phyloP scores from a whole-genome alignment of 2,797 vertebrate genomes.

The Anguilla obscura region DNA sequence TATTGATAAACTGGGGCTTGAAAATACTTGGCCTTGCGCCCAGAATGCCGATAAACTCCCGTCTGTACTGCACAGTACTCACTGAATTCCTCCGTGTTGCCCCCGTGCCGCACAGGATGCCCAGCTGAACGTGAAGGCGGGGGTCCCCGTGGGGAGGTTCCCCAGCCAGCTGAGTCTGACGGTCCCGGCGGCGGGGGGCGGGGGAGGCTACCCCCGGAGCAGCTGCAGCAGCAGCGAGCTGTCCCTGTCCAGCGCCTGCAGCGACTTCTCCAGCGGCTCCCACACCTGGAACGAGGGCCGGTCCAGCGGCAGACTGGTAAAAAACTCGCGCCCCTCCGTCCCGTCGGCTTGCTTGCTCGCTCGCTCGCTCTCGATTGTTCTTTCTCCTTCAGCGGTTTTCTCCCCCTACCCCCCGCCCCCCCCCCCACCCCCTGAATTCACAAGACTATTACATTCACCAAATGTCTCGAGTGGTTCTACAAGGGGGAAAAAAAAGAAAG shows the following conservation, averaged over 20 bases:
- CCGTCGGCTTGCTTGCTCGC: neutral
- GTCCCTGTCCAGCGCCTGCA: slow-evolving; percentile 90
- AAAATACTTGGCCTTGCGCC: neutral
- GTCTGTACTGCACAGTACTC: neutral
- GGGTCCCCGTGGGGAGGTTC: slow-evolving; percentile 72
- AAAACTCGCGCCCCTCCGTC: neutral
- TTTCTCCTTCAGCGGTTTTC: neutral
- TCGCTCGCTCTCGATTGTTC: neutral
- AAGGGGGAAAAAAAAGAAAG: no score
- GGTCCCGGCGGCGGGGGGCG: slow-evolving; percentile 48
- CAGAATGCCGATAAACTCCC: neutral
- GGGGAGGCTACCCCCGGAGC: slow-evolving; percentile 77
- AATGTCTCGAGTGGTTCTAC: neutral
- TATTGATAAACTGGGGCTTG: neutral
- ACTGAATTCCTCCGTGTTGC: no score
- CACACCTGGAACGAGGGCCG: slow-evolving; percentile 86
- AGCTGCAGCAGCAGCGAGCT: slow-evolving; percentile 91
- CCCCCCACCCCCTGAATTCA: no score
- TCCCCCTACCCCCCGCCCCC: neutral
- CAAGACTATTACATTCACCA: neutral
- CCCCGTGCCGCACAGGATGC: slow-evolving; percentile 68
- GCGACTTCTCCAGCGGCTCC: slow-evolving; percentile 90
- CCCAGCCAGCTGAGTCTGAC: slow-evolving; percentile 77
- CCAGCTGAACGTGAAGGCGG: slow-evolving; percentile 75
- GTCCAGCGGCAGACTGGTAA: slow-evolving; percentile 80